Base-by-base conservation (phyloP, 2,113 vertebrate genomes). In the Camelus dromedarius region DNA sequence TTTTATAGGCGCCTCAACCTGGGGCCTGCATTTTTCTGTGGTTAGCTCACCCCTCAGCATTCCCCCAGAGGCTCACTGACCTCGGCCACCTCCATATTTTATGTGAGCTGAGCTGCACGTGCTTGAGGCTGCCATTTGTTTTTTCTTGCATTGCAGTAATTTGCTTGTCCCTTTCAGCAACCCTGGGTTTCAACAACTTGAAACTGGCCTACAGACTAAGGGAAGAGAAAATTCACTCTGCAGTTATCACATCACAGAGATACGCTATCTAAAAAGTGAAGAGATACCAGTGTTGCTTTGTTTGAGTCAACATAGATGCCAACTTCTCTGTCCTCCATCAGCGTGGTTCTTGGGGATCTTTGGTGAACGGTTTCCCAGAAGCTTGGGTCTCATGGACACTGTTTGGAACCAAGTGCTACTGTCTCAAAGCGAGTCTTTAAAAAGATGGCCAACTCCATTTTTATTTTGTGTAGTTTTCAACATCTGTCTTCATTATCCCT, bases 61-160 rank as follows among this genome's bases (percentile, higher is more conserved):
- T 98, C 96, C 98, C 98, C 82, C 38, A 72, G 94, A 48, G 98
- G 91, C 95, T 97, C 96, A 54, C 96, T 98, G 98, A 98, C 94
- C 75, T 97, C 95, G 77, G 90, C 97, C 89, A 87, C 93, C 38
- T 98, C 97, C 86, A 48, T 97, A 96, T 98, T 98, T 98, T 98
- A 98, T 30, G 6, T 66, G 93, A 98, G 82, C 83, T 83, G 67
- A 83, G 94, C 52, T 96, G 72, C 15, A 52, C 83, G 93, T 35
- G 91, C 85, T 98, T 38, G 97, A 93, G 95, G 83, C 79, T 96
- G 77, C 92, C 97, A 93, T 98, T 93, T 98, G 92, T 97, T 95
- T 98, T 97, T 97, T 96, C 96, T 98, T 97, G 91, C 94, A 95
- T 70, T 97, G 95, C 98, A 98, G 97, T 97, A 97, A 97, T 98